Base-by-base conservation (phyloP, 2,888 invertebrate genomes). In the Melanostoma scalare region DNA sequence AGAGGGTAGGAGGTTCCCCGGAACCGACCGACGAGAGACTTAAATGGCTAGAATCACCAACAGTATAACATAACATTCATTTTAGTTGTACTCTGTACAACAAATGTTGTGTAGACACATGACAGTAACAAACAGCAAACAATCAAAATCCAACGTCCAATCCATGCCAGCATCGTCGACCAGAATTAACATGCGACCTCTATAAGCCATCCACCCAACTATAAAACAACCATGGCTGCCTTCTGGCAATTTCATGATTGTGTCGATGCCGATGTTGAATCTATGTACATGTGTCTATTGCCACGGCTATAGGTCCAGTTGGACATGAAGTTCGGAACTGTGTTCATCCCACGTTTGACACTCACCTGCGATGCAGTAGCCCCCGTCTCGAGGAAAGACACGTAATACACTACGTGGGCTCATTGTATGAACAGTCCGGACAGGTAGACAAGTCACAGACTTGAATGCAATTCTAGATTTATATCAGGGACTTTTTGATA, bases 341-440 rank as follows among this genome's bases (percentile, higher is more conserved):
- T 82, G 58, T 67, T 63, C 78, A 65, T 78, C 82, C 82, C 82
- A 82, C 82, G 73, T 73, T 44, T 73, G 73, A 42, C 72, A 73
- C 69, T 78, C 82, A 82, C 78, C 78, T 82, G 73, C 40, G 63
- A 46, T 72, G 73, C 81, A 68, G 76, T 73, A 82, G 77, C 76
- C 81, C 81, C 73, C 50, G 81, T 68, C 73, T 71, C 72, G 44
- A 0, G n/a, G 42, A 60, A 60, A 72, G 71, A 48, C 38, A 48
- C 10, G 38, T 20, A 40, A 30, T 38, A 6, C 42, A 8, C 52
- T 6, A 50, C 50, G 74, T 68, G 53, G 72, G 65, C 71, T 52
- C 8, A 63, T 65, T 52, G 53, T 58, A 53, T 67, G 20, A 31
- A 31, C 36, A 63, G 44, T 31, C 31, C 56, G 55, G 63, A 50